These are phyloP conservation scores for Eulemur coronatus DNA, from an alignment of 2,797 vertebrate genomes.

Conservation along the genomic window DNA sequence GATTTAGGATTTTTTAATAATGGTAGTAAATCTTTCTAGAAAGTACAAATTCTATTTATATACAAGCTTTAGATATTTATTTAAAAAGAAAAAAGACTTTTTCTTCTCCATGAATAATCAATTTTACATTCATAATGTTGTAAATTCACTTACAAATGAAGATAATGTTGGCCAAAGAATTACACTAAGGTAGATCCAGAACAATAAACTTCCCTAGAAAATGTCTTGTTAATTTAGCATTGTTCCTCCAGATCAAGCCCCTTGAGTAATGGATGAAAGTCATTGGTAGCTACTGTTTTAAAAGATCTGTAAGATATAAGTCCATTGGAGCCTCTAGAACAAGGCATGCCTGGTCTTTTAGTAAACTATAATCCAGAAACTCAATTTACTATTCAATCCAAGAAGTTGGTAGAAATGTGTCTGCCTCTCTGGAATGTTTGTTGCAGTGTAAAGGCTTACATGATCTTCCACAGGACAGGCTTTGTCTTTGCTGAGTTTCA, in stretches of 20 bases:
- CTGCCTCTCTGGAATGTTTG: background rate
- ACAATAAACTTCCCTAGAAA: background rate
- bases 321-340: background rate
- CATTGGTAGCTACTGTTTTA: background rate
- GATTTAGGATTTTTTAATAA: background rate
- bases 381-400: background rate
- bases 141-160: constrained; percentile 2
- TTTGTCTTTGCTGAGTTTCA: background rate
- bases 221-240: background rate
- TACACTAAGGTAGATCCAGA: background rate
- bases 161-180: background rate
- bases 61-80: background rate
- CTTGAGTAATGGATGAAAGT: background rate
- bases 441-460: background rate
- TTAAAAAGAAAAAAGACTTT: background rate
- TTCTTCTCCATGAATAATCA: constrained; percentile 9
- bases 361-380: background rate
- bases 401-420: background rate
- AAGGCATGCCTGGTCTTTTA: background rate
- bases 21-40: constrained; percentile 16
- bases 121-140: background rate
- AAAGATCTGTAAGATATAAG: background rate
- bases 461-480: background rate
- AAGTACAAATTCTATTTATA: constrained; percentile 15
- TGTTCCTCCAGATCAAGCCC: background rate